Evolutionary conservation across 2,113 vertebrate genomes (phyloP).

Genomic region (Osmerus eperlanus): DNA sequence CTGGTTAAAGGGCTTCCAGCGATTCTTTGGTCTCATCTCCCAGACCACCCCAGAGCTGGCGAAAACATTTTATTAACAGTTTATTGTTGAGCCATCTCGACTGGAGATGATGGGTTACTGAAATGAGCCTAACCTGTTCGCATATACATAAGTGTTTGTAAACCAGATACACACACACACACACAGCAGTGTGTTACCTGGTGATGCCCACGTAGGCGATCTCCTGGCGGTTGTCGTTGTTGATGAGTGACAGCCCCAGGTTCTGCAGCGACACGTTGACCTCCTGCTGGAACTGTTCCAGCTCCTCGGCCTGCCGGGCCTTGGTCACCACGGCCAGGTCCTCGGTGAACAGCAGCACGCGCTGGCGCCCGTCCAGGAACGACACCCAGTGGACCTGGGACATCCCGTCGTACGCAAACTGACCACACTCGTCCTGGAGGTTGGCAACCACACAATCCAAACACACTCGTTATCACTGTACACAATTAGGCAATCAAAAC

Average conservation of each 20-base stretch:
- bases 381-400: constrained; percentile 93
- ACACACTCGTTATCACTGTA: not conserved
- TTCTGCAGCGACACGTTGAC: constrained; percentile 86
- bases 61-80: not conserved
- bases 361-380: constrained; percentile 92
- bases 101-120: not conserved
- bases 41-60: constrained; percentile 92
- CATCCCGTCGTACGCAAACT: constrained; percentile 81
- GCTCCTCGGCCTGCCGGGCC: constrained; percentile 90
- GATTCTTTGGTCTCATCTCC: constrained; percentile 87
- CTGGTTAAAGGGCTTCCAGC: constrained; percentile 91
- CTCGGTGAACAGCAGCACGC: constrained; percentile 91
- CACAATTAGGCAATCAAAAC: no score
- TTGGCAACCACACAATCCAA: not conserved
- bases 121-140: not conserved
- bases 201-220: constrained; percentile 92
- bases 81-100: not conserved
- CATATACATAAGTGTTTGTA: no score
- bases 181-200: constrained; percentile 72
- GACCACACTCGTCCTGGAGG: constrained; percentile 84
- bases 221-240: constrained; percentile 85
- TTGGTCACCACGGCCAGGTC: constrained; percentile 88
- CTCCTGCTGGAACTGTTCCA: constrained; percentile 90
- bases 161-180: not conserved
- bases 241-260: constrained; percentile 90